Percentiles rank a stretch among this genome's conserved stretches.
Evolutionary conservation across 2,797 vertebrate genomes (phyloP).

Genomic region (Catamblyrhynchus diadema): DNA sequence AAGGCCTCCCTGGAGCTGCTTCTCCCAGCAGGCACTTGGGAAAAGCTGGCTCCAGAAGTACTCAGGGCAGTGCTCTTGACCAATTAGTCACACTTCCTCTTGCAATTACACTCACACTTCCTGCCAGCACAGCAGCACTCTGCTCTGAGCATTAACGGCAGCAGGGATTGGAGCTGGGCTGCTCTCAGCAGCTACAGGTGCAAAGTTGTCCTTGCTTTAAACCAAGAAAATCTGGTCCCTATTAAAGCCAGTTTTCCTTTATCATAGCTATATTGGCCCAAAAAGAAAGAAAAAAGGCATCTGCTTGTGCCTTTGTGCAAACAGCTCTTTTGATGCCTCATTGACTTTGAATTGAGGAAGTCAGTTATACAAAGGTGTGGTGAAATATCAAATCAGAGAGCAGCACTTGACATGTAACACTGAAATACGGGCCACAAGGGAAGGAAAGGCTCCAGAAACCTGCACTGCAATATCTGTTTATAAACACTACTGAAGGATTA

Average conservation of each 20-base stretch:
- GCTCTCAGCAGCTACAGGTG: background rate
- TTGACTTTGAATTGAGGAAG: background rate
- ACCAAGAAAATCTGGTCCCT: background rate
- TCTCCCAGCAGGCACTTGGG: background rate
- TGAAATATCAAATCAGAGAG: background rate
- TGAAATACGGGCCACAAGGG: background rate
- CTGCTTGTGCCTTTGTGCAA: background rate
- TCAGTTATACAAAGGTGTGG: background rate
- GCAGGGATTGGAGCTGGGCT: background rate
- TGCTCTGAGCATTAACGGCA: background rate
- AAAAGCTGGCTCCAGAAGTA: background rate
- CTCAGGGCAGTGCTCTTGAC: background rate
- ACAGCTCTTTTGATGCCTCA: background rate
- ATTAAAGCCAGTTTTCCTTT: background rate
- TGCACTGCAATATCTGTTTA: background rate
- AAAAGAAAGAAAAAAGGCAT: background rate
- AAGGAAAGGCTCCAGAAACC: background rate
- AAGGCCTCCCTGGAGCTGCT: background rate
- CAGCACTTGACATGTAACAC: background rate
- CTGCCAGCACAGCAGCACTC: background rate
- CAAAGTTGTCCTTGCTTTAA: background rate
- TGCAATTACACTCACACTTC: background rate
- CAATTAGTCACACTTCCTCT: conserved; percentile 34
- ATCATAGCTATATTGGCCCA: background rate
- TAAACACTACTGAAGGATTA: background rate